Conservation (phyloP, 53 echinoderm and acorn worm species). For the Hippasteria phrygiana region DNA sequence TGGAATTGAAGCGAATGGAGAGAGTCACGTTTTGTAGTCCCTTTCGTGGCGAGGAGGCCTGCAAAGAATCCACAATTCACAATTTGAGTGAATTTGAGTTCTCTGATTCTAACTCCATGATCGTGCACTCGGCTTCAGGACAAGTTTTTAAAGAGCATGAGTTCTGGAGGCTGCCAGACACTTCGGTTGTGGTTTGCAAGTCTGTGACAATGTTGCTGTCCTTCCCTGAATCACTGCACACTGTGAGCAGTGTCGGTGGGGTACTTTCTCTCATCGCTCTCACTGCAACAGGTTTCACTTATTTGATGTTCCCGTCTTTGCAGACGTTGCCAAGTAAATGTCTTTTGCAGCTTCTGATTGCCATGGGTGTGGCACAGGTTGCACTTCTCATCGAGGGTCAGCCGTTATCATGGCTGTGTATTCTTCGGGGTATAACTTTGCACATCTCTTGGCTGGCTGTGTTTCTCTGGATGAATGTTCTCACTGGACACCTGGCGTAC, state of each 20-base stretch:
- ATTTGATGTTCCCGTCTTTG: conserved; percentile 3
- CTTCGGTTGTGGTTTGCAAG: conserved; percentile 6
- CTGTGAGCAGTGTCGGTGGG: conserved; percentile 15
- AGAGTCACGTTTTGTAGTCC: no score
- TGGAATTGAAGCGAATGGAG: no score
- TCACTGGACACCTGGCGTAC: conserved; percentile 32
- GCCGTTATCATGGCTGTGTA: conserved; percentile 32
- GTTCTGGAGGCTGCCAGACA: conserved; percentile 36
- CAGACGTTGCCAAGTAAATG: conserved; percentile 31
- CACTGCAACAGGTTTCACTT: background rate
- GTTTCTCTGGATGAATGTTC: conserved; percentile 72
- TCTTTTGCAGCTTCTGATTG: conserved; percentile 22
- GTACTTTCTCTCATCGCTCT: background rate
- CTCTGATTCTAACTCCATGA: background rate
- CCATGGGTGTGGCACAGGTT: conserved; percentile 7
- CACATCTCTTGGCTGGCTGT: conserved; percentile 66
- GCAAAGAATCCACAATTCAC: no score
- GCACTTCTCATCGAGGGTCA: background rate
- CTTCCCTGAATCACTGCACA: no score
- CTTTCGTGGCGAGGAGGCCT: no score
- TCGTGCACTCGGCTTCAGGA: conserved; percentile 18
- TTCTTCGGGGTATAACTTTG: conserved; percentile 30
- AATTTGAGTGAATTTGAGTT: background rate
- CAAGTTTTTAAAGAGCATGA: background rate
- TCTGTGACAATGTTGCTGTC: background rate